Percentiles rank a stretch among this genome's conserved stretches.
phyloP scores from a whole-genome alignment of 2,797 vertebrate species.

The Neosilurus hyrtlii region DNA sequence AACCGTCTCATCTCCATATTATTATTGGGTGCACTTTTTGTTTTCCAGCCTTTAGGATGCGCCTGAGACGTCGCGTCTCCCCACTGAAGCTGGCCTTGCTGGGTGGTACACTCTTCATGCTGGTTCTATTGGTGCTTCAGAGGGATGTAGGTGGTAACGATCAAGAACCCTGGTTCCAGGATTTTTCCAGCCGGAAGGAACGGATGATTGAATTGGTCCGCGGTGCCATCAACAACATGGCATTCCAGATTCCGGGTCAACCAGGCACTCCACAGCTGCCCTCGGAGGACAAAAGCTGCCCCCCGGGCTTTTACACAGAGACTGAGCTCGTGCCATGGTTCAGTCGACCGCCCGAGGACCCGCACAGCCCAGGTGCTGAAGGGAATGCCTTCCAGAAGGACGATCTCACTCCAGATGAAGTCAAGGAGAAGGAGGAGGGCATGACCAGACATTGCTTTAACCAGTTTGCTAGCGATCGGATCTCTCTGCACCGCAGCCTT shows the following conservation, averaged over 20 bases:
- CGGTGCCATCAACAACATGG: conserved; percentile 85
- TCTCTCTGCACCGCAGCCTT: conserved; percentile 88
- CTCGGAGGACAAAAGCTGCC: conserved; percentile 69
- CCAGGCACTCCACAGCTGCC: conserved; percentile 72
- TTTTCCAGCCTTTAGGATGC: conserved; percentile 67
- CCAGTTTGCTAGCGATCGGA: conserved; percentile 90
- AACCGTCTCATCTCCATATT: too few relatives aligned
- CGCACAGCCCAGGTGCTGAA: conserved; percentile 75
- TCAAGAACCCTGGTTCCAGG: conserved; percentile 84
- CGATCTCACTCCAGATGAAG: conserved; percentile 75
- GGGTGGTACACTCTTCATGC: conserved; percentile 78
- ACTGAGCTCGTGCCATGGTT: conserved; percentile 81
- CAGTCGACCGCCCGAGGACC: conserved; percentile 82
- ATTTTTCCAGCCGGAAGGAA: conserved; percentile 80
- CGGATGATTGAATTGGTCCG: conserved; percentile 83
- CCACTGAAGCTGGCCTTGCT: conserved; percentile 78
- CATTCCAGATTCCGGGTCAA: conserved; percentile 79
- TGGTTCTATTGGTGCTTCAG: conserved; percentile 84
- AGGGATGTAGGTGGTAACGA: conserved; percentile 68
- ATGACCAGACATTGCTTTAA: conserved; percentile 95
- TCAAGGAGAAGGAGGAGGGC: conserved; percentile 83
- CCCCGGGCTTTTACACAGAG: conserved; percentile 78
- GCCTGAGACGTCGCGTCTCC: conserved; percentile 77
- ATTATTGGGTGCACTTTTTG: background rate
- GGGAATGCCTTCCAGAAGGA: conserved; percentile 79